These are phyloP conservation scores for Electrona antarctica DNA, from an alignment of 2,113 vertebrate species.

Conservation along the genomic window DNA sequence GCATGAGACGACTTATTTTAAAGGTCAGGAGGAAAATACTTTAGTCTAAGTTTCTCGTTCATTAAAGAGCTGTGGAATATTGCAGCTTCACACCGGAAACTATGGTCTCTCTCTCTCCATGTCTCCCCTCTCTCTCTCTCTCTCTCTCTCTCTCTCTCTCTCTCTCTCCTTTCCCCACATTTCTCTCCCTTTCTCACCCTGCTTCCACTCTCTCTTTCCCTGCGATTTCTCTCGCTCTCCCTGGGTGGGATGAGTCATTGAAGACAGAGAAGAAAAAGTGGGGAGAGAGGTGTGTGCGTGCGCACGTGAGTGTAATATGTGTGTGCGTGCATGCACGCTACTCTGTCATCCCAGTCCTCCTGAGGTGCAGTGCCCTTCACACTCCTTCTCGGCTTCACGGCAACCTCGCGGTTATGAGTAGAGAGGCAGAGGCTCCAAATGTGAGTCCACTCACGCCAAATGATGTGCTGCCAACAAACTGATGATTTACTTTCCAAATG, in stretches of 20 bases:
- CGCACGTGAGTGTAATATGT: constrained; percentile 18
- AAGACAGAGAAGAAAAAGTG: constrained; percentile 62
- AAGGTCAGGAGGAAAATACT: constrained; percentile 56
- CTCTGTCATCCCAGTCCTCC: constrained; percentile 63
- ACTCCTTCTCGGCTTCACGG: constrained; percentile 62
- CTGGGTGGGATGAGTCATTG: constrained; percentile 77
- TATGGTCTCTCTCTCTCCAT: constrained; percentile 22
- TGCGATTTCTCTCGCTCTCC: constrained; percentile 34
- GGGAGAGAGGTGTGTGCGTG: constrained; percentile 54
- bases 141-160: constrained; percentile 26
- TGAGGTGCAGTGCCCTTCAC: constrained; percentile 74
- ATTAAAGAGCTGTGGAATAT: constrained; percentile 32
- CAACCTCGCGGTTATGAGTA: constrained; percentile 52
- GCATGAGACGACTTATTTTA: constrained; percentile 34
- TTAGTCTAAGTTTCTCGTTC: constrained; percentile 31
- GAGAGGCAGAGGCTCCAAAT: background rate
- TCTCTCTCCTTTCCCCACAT: background rate
- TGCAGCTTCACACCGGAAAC: constrained; percentile 15
- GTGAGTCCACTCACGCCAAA: background rate
- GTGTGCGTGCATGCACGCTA: constrained; percentile 19
- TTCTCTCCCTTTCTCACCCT: constrained; percentile 3
- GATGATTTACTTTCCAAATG: no score
- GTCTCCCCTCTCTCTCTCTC: background rate
- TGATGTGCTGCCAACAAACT: no score
- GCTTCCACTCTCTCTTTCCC: background rate